phyloP scores from a whole-genome alignment of 2,888 invertebrate species.

The Macrosoma leucophasiata region DNA sequence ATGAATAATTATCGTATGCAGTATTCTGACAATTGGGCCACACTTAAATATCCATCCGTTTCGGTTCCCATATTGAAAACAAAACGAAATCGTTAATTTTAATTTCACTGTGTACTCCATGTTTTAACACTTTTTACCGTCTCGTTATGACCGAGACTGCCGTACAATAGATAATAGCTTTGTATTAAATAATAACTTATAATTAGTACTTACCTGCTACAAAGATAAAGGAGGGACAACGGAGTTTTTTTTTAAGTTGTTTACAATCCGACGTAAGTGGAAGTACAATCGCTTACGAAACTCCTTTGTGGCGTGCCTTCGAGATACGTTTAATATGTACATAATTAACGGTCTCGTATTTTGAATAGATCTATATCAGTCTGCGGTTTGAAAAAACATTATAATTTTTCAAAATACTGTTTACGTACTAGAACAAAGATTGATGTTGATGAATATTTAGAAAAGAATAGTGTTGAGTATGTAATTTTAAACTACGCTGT shows the following conservation, averaged over 20 bases:
- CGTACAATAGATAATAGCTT: conserved; percentile 60
- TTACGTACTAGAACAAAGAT: no score
- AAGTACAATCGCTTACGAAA: conserved; percentile 47
- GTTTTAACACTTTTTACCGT: conserved; percentile 50
- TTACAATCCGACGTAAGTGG: conserved; percentile 65
- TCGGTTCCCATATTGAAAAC: conserved; percentile 37
- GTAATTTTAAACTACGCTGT: no score
- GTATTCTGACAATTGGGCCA: conserved; percentile 42
- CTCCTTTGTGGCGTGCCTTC: conserved; percentile 25
- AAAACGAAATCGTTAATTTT: conserved; percentile 49
- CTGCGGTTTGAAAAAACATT: conserved; percentile 20
- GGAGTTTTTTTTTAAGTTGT: conserved; percentile 68
- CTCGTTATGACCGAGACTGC: conserved; percentile 47
- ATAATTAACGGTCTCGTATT: conserved; percentile 24
- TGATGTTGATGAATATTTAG: no score
- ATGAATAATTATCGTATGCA: conserved; percentile 46
- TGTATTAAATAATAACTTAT: conserved; percentile 71
- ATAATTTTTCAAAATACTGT: no score
- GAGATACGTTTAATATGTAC: conserved; percentile 23
- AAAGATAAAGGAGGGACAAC: conserved; percentile 66
- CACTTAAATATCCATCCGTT: conserved; percentile 44
- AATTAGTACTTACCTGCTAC: conserved; percentile 67
- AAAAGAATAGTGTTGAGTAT: no score
- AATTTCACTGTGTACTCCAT: conserved; percentile 39
- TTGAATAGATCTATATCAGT: conserved; percentile 23